Percentiles rank a stretch among this genome's conserved stretches.
These are phyloP conservation scores for Pristis pectinata DNA, from an alignment of 2,797 vertebrate species.

Conservation along the genomic window DNA sequence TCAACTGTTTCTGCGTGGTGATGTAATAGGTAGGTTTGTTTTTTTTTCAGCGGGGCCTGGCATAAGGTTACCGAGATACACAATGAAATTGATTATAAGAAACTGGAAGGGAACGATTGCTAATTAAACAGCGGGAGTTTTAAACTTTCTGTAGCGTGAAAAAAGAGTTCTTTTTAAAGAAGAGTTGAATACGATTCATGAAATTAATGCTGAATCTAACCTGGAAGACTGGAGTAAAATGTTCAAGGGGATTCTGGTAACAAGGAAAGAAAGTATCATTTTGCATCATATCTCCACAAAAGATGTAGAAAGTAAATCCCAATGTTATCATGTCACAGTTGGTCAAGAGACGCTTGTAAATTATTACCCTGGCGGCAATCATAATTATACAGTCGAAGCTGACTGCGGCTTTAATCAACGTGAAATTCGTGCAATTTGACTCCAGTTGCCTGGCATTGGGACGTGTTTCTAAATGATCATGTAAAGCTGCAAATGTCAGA, in stretches of 20 bases:
- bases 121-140: neutral
- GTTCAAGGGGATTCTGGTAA: neutral
- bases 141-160: neutral
- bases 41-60: neutral
- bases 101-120: neutral
- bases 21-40: neutral
- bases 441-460: neutral
- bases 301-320: constrained; percentile 40
- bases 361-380: constrained; percentile 26
- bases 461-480: neutral
- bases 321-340: constrained; percentile 40
- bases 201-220: neutral
- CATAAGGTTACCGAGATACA: neutral
- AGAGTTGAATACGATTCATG: neutral
- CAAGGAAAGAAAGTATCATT: neutral
- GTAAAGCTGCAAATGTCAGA: neutral
- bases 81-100: neutral
- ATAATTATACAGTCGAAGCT: too few relatives aligned
- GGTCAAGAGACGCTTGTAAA: constrained; percentile 43
- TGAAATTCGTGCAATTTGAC: neutral
- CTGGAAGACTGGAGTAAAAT: neutral
- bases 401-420: neutral
- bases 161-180: neutral
- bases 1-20: neutral
- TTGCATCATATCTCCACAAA: neutral